Conservation (phyloP, 2,113 vertebrate species). For the Noturus placidus region DNA sequence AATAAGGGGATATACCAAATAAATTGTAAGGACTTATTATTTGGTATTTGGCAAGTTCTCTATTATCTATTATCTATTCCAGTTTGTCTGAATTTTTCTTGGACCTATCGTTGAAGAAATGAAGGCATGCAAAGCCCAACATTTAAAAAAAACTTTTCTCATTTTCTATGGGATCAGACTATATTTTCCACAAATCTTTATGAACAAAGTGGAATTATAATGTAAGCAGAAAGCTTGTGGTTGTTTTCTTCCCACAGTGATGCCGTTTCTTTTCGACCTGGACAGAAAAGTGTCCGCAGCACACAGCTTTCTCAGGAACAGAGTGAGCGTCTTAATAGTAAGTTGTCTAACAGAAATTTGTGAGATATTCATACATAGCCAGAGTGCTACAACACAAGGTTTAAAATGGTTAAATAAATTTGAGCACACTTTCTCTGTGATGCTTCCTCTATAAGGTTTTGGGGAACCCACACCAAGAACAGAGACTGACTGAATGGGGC, state of each 20-base stretch:
- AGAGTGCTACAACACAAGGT: not conserved
- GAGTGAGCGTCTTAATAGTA: constrained; percentile 51
- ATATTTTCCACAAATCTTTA: not conserved
- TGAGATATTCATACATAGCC: not conserved
- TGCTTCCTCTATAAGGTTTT: not conserved
- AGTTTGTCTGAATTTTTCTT: not conserved
- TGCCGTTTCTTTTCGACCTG: constrained; percentile 5
- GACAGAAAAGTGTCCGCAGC: constrained; percentile 7
- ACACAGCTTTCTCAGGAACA: constrained; percentile 56
- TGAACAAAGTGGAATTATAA: not conserved
- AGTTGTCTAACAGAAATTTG: not conserved
- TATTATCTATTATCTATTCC: not conserved
- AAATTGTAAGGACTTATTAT: not conserved
- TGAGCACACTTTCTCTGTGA: not conserved
- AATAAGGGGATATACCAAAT: not conserved
- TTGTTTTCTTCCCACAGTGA: constrained; percentile 27
- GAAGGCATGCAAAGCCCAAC: not conserved
- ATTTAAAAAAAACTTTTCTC: not conserved
- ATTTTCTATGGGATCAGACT: not conserved
- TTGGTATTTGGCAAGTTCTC: not conserved
- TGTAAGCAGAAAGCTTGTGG: not conserved
- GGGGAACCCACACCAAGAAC: not conserved
- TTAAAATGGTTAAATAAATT: not conserved
- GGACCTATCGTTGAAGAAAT: not conserved
- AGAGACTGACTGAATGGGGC: not conserved